Evolutionary conservation across 2,888 invertebrate species (phyloP).

Genomic region (Neria commutata): DNA sequence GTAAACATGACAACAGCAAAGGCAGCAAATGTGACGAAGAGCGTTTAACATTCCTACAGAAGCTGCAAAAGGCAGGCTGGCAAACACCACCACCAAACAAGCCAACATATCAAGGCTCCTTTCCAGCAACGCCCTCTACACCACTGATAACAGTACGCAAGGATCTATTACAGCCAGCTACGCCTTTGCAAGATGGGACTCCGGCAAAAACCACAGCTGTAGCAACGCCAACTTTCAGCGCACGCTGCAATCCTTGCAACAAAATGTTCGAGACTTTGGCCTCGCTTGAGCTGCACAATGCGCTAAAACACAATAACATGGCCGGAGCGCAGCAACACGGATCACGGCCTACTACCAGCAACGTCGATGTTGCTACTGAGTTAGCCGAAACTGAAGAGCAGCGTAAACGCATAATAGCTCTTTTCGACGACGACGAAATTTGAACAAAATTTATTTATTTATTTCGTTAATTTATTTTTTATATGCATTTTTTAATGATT

Average conservation of each 20-base stretch:
- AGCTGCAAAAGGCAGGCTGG: conserved; percentile 45
- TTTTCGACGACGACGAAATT: conserved; percentile 51
- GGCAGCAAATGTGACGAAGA: too few species aligned
- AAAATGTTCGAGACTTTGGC: conserved; percentile 50
- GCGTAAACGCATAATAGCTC: conserved; percentile 55
- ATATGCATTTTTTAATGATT: conserved; percentile 12
- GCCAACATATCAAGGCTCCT: not conserved
- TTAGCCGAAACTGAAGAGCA: conserved; percentile 4
- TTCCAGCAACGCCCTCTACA: conserved; percentile 11
- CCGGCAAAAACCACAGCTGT: conserved; percentile 12
- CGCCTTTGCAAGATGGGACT: conserved; percentile 1
- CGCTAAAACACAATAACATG: conserved; percentile 46
- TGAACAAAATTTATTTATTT: not conserved
- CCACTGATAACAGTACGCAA: conserved; percentile 31
- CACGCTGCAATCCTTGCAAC: conserved; percentile 56
- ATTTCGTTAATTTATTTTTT: conserved; percentile 29
- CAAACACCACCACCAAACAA: conserved; percentile 9
- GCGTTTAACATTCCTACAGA: conserved; percentile 47
- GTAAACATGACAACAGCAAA: not conserved
- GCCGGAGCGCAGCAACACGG: not conserved
- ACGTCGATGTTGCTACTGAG: too few species aligned
- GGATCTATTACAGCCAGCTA: conserved; percentile 27
- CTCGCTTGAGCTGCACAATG: conserved; percentile 56
- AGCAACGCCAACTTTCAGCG: conserved; percentile 42
- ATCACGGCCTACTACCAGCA: not conserved